A percentile compares a stretch with the other conserved stretches of the same genome.
phyloP scores from a whole-genome alignment of 1,140 invertebrate genomes.

The Panulirus ornatus region DNA sequence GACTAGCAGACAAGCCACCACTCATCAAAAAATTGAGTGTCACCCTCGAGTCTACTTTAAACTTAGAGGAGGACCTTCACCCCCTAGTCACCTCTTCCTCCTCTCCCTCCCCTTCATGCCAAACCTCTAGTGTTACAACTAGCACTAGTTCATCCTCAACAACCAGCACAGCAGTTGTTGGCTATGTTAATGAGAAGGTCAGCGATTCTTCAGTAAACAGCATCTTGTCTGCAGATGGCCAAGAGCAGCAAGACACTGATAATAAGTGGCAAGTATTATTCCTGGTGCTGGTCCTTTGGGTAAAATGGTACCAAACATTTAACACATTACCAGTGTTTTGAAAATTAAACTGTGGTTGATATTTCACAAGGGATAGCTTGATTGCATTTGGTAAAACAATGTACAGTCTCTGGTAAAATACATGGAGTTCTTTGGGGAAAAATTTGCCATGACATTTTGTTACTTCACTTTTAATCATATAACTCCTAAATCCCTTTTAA shows the following conservation, averaged over 20 bases:
- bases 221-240: conserved; percentile 76
- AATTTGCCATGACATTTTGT: too few species aligned
- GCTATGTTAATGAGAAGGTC: conserved; percentile 79
- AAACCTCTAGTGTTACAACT: conserved; percentile 77
- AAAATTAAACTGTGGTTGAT: too few species aligned
- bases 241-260: conserved; percentile 81
- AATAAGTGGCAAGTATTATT: conserved; percentile 79
- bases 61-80: conserved; percentile 66
- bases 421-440: too few species aligned
- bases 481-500: too few species aligned
- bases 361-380: too few species aligned
- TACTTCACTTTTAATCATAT: too few species aligned
- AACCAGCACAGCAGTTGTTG: conserved; percentile 64
- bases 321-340: too few species aligned
- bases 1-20: conserved; percentile 88
- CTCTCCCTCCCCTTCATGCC: conserved; percentile 80
- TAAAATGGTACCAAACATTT: too few species aligned
- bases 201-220: conserved; percentile 77
- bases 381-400: too few species aligned
- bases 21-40: conserved; percentile 88
- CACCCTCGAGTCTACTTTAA: conserved; percentile 81
- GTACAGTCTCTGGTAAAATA: too few species aligned
- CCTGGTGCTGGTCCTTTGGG: too few species aligned
- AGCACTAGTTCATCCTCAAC: conserved; percentile 58
- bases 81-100: conserved; percentile 64